Evolutionary conservation across 2,797 vertebrate species (phyloP).

Genomic region (Euthynnus affinis): DNA sequence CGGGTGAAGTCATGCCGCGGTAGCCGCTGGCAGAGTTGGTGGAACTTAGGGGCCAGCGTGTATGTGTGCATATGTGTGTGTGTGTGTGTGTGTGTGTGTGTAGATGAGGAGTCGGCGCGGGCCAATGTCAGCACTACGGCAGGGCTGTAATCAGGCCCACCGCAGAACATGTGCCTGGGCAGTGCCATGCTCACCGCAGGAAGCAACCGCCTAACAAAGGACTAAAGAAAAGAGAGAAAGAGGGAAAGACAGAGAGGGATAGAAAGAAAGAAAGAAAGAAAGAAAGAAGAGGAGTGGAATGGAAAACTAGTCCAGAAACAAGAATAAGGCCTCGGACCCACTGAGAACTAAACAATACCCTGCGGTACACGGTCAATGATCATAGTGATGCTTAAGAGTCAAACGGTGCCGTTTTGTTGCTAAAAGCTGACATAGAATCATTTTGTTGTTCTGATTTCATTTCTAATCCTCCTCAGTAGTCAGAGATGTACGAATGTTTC

Average conservation of each 20-base stretch:
- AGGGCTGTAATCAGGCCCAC: slow-evolving; percentile 86
- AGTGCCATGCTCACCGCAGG: slow-evolving; percentile 80
- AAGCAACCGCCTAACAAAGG: slow-evolving; percentile 78
- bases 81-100: slow-evolving; percentile 43
- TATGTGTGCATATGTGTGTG: slow-evolving; percentile 38
- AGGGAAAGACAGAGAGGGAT: slow-evolving; percentile 30
- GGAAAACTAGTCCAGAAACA: slow-evolving; percentile 49
- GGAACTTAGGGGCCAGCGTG: slow-evolving; percentile 77
- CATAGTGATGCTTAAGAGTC: slow-evolving; percentile 6
- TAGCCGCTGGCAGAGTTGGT: slow-evolving; percentile 84
- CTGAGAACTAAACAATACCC: slow-evolving; percentile 20
- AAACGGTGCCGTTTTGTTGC: neutral
- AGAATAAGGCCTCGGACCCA: slow-evolving; percentile 33
- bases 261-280: slow-evolving; percentile 37
- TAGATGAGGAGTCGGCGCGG: slow-evolving; percentile 81
- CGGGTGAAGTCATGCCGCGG: slow-evolving; percentile 87
- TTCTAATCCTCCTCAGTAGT: slow-evolving; percentile 20
- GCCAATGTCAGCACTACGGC: slow-evolving; percentile 86
- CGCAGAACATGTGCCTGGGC: slow-evolving; percentile 85
- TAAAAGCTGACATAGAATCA: neutral
- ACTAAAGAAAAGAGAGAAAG: slow-evolving; percentile 64
- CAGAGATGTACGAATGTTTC: slow-evolving; percentile 21
- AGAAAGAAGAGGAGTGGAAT: slow-evolving; percentile 33
- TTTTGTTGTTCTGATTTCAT: neutral
- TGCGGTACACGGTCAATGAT: neutral